Evolutionary conservation across 2,797 vertebrate species (phyloP).

Genomic region (Alectoris magna): DNA sequence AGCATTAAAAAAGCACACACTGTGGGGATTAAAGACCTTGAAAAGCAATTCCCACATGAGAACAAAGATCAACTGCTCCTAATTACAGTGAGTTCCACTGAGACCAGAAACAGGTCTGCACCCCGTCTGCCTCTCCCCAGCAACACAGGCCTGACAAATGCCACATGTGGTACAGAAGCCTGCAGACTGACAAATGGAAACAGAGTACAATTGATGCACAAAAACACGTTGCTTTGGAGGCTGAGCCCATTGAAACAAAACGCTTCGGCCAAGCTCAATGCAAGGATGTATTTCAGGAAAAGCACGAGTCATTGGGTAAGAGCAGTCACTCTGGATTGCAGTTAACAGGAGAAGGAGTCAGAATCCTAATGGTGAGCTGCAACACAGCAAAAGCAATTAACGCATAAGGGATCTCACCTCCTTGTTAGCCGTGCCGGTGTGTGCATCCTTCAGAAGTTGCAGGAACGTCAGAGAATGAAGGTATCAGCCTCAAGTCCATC

Average conservation of each 20-base stretch:
- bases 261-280: fast-evolving
- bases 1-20: not conserved
- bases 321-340: not conserved
- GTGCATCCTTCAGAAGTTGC: conserved; percentile 38
- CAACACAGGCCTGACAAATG: not conserved
- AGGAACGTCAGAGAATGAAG: not conserved
- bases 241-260: not conserved
- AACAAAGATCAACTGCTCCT: not conserved
- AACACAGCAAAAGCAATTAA: fast-evolving
- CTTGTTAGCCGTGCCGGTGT: not conserved
- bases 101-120: not conserved
- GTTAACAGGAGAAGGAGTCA: not conserved
- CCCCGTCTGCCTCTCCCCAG: no score
- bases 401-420: conserved; percentile 19
- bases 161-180: not conserved
- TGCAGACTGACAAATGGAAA: not conserved
- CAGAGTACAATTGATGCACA: not conserved
- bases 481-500: not conserved
- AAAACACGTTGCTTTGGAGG: not conserved
- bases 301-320: not conserved
- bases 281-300: not conserved
- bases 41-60: not conserved
- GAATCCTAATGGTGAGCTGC: not conserved
- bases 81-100: not conserved
- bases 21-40: not conserved